A percentile compares a stretch with the other conserved stretches of the same genome.
Evolutionary conservation across 2,113 vertebrate genomes (phyloP).

Genomic region (Trogon surrucura): DNA sequence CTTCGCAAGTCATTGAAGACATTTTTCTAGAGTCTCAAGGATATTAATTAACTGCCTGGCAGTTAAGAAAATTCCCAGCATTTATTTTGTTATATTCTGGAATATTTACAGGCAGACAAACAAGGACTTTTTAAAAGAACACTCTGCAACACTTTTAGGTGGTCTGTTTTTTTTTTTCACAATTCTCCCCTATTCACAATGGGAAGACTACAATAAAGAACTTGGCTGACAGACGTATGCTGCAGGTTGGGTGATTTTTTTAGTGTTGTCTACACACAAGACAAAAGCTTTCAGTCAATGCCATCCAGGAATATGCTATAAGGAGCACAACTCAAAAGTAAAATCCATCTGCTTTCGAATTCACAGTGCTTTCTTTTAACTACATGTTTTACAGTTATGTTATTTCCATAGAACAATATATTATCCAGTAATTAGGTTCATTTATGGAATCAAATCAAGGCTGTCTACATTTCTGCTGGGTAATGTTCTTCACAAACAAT

Average conservation of each 20-base stretch:
- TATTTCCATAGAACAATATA: slow-evolving; percentile 25
- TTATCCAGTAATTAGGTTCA: slow-evolving; percentile 62
- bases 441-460: slow-evolving; percentile 65
- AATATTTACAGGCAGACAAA: neutral
- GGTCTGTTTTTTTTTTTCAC: neutral
- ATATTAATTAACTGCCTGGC: neutral
- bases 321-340: neutral
- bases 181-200: neutral
- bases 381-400: neutral
- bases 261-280: neutral
- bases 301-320: neutral
- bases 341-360: neutral
- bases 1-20: neutral
- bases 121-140: neutral
- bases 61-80: neutral
- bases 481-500: slow-evolving; percentile 67
- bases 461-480: slow-evolving; percentile 68
- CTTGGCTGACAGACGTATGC: neutral
- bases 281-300: neutral
- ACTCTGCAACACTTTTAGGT: neutral
- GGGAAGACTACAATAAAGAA: neutral
- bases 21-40: neutral
- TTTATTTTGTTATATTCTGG: neutral
- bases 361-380: neutral
- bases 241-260: neutral